Evolutionary conservation across 2,797 vertebrate genomes (phyloP), one percentile per base, ranked within the genome.

Genomic region (Mormyrus hasselquistii): DNA sequence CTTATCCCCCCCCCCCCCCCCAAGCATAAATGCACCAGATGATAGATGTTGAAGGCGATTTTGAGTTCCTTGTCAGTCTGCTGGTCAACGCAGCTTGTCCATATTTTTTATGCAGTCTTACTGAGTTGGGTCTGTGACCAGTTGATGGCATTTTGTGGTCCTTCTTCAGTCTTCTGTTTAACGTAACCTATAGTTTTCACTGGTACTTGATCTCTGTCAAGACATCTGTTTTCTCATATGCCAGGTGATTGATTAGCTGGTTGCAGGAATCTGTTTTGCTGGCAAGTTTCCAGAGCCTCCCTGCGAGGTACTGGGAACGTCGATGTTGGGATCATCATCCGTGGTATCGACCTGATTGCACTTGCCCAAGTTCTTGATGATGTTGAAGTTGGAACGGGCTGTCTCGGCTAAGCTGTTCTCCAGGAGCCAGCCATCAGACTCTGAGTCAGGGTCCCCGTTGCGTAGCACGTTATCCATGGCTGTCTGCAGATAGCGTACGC

Each of bases 401-500:
- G 97, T 98, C 94, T 98, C 97, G 89, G 96, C 94, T 73, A 98
- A 96, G 93, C 97, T 96, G 86, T 97, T 97, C 91, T 98, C 96
- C 89, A 99, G 94, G 89, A 99, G 92, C 97, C 97, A 99, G 53
- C 97, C 98, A 0, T 98, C 97, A 0, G 97, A 98, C 91, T 98
- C 97, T 0, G 95, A 95, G 87, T 98, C 94, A 2, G 96, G 92
- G 91, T 99, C 96, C 14, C 96, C 97, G 7, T 95, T 93, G 49
- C 96, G 93, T 62, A 97, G 93, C 88, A 97, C 94, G 0, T 98
- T 99, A 90, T 97, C 97, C 94, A 98, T 94, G 86, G 97, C 96
- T 8, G 98, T 98, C 94, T 99, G 98, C 44, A 99, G 96, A 93
- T 98, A 99, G 22, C 97, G 97, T 7, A 98, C 97, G 22, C 97